Evolutionary conservation across 1,140 invertebrate species (phyloP).

Genomic region (Diuraphis noxia): DNA sequence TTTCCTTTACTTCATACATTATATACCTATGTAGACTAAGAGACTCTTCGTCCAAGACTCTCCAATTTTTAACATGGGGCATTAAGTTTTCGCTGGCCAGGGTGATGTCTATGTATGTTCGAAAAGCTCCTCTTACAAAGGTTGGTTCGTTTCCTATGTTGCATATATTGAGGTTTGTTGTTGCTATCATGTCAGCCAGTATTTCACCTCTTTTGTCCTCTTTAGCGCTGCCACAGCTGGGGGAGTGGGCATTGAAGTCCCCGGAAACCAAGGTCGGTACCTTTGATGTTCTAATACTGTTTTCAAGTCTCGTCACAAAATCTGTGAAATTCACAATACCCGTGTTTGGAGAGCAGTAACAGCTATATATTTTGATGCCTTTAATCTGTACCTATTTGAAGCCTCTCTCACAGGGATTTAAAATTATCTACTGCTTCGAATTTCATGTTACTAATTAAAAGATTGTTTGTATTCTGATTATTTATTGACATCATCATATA

Average conservation of each 20-base stretch:
- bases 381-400: not conserved
- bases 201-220: slow-evolving; percentile 12
- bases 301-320: not conserved
- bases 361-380: slow-evolving; percentile 7
- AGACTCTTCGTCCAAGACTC: not conserved
- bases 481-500: too few species aligned
- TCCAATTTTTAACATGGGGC: not conserved
- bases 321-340: not conserved
- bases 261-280: not conserved
- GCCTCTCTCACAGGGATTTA: too few species aligned
- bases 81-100: not conserved
- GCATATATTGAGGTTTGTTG: not conserved
- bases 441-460: too few species aligned
- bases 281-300: not conserved
- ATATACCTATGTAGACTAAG: not conserved
- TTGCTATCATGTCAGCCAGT: not conserved
- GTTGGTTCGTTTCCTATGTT: slow-evolving; percentile 33
- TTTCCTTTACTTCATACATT: not conserved
- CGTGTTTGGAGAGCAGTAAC: slow-evolving; percentile 35
- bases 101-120: slow-evolving; percentile 28
- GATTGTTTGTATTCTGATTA: too few species aligned
- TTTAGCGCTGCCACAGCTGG: not conserved
- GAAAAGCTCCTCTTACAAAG: slow-evolving; percentile 31
- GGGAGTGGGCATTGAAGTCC: slow-evolving; percentile 42
- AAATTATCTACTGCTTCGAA: too few species aligned